Percentiles rank a stretch among this genome's conserved stretches.
Conservation (phyloP, 35 echinoderm and acorn worm species). For the Anneissia japonica region DNA sequence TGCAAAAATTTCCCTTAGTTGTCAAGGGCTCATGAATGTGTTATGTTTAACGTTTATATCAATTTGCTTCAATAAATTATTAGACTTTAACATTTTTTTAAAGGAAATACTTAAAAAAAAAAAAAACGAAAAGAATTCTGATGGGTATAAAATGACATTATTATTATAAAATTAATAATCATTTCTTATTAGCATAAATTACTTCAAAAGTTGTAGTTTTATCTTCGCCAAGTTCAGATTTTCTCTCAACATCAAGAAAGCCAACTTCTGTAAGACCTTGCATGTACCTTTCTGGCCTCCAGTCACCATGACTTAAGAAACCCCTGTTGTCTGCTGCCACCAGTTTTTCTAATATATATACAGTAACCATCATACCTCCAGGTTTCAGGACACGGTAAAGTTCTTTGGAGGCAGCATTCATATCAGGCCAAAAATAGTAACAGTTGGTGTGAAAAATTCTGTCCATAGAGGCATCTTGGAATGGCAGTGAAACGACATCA, state of each 20-base stretch:
- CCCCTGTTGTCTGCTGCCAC: conserved; percentile 6
- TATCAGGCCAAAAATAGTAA: conserved; percentile 92
- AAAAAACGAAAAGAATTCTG: no score
- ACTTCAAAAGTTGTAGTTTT: neutral
- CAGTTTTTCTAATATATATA: conserved; percentile 5
- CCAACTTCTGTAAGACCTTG: conserved; percentile 27
- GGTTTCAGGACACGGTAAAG: conserved; percentile 62
- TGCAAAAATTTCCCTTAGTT: no score
- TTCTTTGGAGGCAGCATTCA: conserved; percentile 7
- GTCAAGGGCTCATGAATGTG: no score
- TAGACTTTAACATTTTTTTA: no score
- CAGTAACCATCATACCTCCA: conserved; percentile 62
- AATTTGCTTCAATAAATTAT: no score
- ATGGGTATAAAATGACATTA: no score
- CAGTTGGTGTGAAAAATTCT: conserved; percentile 72
- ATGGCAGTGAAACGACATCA: conserved; percentile 51
- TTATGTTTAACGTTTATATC: no score
- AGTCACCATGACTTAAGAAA: neutral
- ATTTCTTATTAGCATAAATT: conserved; percentile 33
- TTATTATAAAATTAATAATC: neutral
- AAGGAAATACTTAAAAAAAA: no score
- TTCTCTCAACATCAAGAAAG: conserved; percentile 45
- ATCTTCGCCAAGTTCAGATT: conserved; percentile 13
- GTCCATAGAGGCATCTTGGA: conserved; percentile 52
- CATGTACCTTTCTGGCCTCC: conserved; percentile 51